Percentiles rank a stretch among this genome's conserved stretches.
phyloP scores from a whole-genome alignment of 2,888 invertebrate species.

The Abrostola triplasia region DNA sequence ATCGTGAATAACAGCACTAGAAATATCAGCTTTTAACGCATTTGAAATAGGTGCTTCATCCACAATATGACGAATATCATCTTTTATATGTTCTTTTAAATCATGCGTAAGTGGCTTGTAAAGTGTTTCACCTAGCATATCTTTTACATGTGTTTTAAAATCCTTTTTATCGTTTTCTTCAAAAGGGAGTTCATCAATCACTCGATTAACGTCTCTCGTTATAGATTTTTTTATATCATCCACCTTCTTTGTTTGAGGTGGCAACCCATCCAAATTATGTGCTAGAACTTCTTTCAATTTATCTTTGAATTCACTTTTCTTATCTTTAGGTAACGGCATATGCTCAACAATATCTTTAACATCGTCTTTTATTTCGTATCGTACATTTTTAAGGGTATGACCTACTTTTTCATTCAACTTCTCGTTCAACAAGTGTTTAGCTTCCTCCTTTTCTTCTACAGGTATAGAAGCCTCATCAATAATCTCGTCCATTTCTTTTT shows the following conservation, averaged over 20 bases:
- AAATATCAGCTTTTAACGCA: constrained; percentile 2
- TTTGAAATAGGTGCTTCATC: constrained; percentile 9
- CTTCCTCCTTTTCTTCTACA: constrained; percentile 28
- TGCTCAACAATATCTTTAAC: constrained; percentile 13
- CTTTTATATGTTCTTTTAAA: constrained; percentile 6
- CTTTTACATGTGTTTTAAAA: constrained; percentile 13
- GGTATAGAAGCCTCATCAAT: constrained; percentile 43
- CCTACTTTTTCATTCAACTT: constrained; percentile 8
- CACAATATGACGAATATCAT: constrained; percentile 20
- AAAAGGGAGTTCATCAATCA: constrained; percentile 6
- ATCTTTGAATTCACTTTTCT: constrained; percentile 7
- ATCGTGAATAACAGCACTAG: background rate
- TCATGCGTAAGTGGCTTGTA: constrained; percentile 11
- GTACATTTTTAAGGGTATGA: background rate
- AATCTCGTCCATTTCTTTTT: constrained; percentile 34
- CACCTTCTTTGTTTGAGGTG: background rate
- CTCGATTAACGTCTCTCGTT: constrained; percentile 4
- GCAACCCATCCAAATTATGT: constrained; percentile 8
- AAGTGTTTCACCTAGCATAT: constrained; percentile 8
- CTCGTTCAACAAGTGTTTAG: constrained; percentile 20
- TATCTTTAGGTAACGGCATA: constrained; percentile 6
- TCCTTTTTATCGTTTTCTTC: background rate
- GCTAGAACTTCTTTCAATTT: constrained; percentile 7
- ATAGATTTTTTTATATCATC: constrained; percentile 7
- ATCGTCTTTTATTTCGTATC: constrained; percentile 14